Percentiles rank a stretch among this genome's conserved stretches.
Conservation (phyloP, 2,113 vertebrate genomes). For the Aspidoscelis tigris region DNA sequence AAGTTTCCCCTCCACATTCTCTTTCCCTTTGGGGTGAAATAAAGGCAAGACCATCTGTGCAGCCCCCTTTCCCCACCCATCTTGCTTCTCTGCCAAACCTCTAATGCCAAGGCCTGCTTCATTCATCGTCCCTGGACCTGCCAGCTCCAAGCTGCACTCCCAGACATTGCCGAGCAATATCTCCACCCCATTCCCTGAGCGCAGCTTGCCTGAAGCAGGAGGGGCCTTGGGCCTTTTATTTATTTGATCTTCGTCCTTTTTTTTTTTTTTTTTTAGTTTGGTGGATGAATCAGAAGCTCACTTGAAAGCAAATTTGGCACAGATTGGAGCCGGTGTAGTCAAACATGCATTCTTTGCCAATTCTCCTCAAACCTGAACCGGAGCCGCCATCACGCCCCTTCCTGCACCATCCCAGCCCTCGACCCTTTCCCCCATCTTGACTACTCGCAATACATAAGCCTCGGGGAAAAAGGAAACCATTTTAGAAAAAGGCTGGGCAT, state of each 20-base stretch:
- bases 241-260: constrained; percentile 6
- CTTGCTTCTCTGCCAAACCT: constrained; percentile 35
- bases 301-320: constrained; percentile 32
- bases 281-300: constrained; percentile 16
- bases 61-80: constrained; percentile 18
- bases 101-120: constrained; percentile 36
- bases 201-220: constrained; percentile 30
- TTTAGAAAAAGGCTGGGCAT: neutral
- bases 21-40: constrained; percentile 28
- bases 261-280: neutral
- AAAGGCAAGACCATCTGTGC: constrained; percentile 46
- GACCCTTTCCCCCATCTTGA: neutral
- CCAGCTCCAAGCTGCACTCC: constrained; percentile 28
- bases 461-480: constrained; percentile 12
- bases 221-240: constrained; percentile 20
- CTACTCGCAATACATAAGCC: constrained; percentile 10
- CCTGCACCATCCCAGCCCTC: neutral
- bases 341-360: neutral
- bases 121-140: constrained; percentile 24
- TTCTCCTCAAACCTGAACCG: neutral
- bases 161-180: constrained; percentile 3
- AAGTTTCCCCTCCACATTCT: constrained; percentile 2
- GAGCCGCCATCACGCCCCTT: neutral
- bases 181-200: constrained; percentile 9
- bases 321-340: neutral